These are phyloP conservation scores for Chalcis sispes DNA, from an alignment of 2,888 invertebrate genomes.

Conservation along the genomic window DNA sequence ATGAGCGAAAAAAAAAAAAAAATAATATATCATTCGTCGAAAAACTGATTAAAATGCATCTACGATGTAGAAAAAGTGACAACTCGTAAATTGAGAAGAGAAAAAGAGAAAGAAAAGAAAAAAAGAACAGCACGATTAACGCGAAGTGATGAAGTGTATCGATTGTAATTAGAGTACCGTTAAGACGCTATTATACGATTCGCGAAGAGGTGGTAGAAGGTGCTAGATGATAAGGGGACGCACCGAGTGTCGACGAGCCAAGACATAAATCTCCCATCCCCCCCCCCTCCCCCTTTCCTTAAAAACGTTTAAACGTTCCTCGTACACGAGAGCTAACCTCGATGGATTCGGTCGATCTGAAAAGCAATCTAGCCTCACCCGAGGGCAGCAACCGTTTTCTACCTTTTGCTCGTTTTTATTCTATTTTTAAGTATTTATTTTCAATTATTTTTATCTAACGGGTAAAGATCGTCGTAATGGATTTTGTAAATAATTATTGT, in stretches of 20 bases:
- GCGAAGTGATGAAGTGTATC: slow-evolving; percentile 56
- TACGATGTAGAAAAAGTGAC: slow-evolving; percentile 19
- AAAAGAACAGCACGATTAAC: no score
- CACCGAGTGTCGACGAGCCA: not conserved
- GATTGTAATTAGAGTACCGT: slow-evolving; percentile 63
- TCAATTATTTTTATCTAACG: no score
- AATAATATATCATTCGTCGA: not conserved
- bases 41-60: slow-evolving; percentile 43
- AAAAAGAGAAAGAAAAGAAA: no score
- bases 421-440: no score
- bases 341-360: not conserved
- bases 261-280: slow-evolving; percentile 59
- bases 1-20: not conserved
- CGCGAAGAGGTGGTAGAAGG: slow-evolving; percentile 12
- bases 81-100: slow-evolving; percentile 32
- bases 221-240: not conserved
- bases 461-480: no score
- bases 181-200: slow-evolving; percentile 55
- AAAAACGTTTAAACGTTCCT: not conserved
- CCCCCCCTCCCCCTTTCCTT: no score
- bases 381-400: slow-evolving; percentile 36
- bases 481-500: no score
- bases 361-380: slow-evolving; percentile 60
- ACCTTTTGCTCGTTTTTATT: not conserved
- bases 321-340: no score